phyloP scores from a whole-genome alignment of 2,888 invertebrate species.

The Doris montereyensis region DNA sequence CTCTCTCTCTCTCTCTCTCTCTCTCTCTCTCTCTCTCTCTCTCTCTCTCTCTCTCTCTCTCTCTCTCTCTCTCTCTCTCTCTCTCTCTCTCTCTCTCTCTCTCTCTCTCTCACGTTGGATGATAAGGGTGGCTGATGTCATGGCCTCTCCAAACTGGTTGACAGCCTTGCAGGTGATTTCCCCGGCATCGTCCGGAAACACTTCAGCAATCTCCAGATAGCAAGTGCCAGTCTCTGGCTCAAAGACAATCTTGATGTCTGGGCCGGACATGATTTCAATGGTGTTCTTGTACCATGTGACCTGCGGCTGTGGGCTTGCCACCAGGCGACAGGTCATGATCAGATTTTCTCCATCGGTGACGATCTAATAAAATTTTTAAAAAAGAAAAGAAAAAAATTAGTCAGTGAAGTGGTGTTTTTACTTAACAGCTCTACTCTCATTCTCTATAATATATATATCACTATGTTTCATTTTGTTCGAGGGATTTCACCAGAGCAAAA shows the following conservation, averaged over 20 bases:
- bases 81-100: too few species aligned
- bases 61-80: too few species aligned
- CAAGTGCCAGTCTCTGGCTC: slow-evolving; percentile 67
- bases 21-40: too few species aligned
- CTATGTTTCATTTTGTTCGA: too few species aligned
- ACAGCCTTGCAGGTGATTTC: slow-evolving; percentile 96
- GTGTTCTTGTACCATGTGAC: slow-evolving; percentile 68
- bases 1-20: too few species aligned
- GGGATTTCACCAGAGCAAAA: too few species aligned
- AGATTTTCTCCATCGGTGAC: slow-evolving; percentile 65
- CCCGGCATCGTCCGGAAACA: slow-evolving; percentile 96
- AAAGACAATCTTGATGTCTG: slow-evolving; percentile 60
- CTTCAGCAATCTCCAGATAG: slow-evolving; percentile 94
- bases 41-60: too few species aligned
- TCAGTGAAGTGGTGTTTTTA: too few species aligned
- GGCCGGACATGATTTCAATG: slow-evolving; percentile 55
- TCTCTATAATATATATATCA: too few species aligned
- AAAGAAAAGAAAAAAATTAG: neutral
- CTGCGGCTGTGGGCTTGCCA: slow-evolving; percentile 63
- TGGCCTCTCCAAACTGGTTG: slow-evolving; percentile 95
- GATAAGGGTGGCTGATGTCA: slow-evolving; percentile 77
- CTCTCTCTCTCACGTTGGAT: slow-evolving; percentile 69
- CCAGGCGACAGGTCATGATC: slow-evolving; percentile 60
- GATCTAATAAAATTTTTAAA: slow-evolving; percentile 39
- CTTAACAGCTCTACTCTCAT: too few species aligned